phyloP scores from a whole-genome alignment of 2,888 invertebrate genomes.

The Perizoma affinitatum region DNA sequence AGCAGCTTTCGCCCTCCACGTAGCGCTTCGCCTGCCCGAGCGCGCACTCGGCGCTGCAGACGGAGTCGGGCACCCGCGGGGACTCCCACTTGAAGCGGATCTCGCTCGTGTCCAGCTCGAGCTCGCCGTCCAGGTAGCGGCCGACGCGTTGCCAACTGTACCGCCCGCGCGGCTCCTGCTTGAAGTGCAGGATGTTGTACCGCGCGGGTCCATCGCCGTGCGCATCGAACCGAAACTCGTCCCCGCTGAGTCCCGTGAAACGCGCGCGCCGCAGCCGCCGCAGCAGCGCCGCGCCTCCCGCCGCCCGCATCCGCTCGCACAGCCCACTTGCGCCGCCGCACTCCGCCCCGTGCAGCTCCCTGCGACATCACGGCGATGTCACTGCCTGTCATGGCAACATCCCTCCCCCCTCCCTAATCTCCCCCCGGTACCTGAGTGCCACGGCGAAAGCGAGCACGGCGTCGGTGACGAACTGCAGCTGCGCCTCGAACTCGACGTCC shows the following conservation, averaged over 20 bases:
- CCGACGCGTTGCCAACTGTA: conserved; percentile 95
- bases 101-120: conserved; percentile 90
- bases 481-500: conserved; percentile 94
- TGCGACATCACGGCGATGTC: conserved; percentile 52
- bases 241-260: conserved; percentile 93
- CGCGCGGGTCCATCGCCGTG: conserved; percentile 97
- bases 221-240: conserved; percentile 93
- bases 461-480: conserved; percentile 97
- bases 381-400: not conserved
- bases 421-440: conserved; percentile 86
- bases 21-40: conserved; percentile 95
- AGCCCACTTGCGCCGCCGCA: conserved; percentile 90
- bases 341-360: conserved; percentile 93
- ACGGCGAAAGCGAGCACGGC: conserved; percentile 97
- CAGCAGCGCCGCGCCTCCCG: conserved; percentile 93
- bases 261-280: conserved; percentile 93
- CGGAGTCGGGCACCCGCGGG: conserved; percentile 90
- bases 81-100: conserved; percentile 93
- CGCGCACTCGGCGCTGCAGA: conserved; percentile 95
- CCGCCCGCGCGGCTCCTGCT: conserved; percentile 88
- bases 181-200: conserved; percentile 97
- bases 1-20: conserved; percentile 96
- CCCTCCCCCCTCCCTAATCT: not conserved
- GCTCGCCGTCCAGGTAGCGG: conserved; percentile 91
- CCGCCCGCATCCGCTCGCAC: conserved; percentile 94